phyloP scores from a whole-genome alignment of 2,113 vertebrate genomes.

The Echinops telfairi region DNA sequence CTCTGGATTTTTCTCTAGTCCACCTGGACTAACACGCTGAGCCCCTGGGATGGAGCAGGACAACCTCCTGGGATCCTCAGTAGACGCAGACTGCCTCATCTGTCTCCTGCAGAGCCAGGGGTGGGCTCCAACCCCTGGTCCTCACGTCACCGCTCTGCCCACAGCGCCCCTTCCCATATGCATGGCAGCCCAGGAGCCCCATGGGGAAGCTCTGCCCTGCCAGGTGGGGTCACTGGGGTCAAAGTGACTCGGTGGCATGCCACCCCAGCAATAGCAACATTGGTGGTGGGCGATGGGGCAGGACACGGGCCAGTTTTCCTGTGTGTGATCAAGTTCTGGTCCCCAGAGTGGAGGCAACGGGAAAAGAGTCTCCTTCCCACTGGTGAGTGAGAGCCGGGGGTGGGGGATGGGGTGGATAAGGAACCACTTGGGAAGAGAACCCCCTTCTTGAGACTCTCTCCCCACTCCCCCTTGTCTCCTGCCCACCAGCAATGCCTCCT shows the following conservation, averaged over 20 bases:
- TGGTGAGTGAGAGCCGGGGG: no score
- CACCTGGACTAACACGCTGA: not conserved
- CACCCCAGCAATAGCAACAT: not conserved
- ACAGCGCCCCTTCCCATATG: no score
- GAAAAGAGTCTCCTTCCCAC: not conserved
- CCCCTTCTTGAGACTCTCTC: not conserved
- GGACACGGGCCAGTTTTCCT: not conserved
- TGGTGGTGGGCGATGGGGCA: not conserved
- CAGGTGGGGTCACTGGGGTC: no score
- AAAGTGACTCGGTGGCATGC: no score
- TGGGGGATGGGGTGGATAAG: no score
- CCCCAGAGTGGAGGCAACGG: not conserved
- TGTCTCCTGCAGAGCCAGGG: not conserved
- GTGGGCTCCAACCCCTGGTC: not conserved
- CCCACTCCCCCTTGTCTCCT: no score
- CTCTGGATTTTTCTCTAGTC: not conserved
- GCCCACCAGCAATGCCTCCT: not conserved
- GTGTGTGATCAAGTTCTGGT: not conserved
- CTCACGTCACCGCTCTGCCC: not conserved
- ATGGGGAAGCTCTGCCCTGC: no score
- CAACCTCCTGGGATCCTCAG: not conserved
- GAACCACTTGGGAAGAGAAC: no score
- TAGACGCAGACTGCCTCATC: not conserved
- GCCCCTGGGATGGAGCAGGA: not conserved
- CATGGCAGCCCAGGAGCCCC: no score